A percentile compares a stretch with the other conserved stretches of the same genome.
Evolutionary conservation across 2,888 invertebrate genomes (phyloP).

Genomic region (Syrphus vitripennis): DNA sequence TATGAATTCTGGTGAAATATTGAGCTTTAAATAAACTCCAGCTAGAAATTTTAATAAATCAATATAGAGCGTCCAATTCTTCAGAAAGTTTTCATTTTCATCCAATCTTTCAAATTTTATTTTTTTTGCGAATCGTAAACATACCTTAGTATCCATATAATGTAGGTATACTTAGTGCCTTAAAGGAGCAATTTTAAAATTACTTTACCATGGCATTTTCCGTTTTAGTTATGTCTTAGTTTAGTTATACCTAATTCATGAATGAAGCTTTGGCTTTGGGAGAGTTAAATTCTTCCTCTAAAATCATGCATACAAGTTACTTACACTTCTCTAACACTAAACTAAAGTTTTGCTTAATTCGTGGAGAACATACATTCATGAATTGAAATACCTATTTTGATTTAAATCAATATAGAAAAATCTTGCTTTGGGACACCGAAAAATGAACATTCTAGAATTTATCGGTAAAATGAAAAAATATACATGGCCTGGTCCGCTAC

Average conservation of each 20-base stretch:
- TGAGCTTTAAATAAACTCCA: too few species aligned
- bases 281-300: slow-evolving; percentile 7
- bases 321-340: not conserved
- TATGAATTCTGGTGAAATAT: too few species aligned
- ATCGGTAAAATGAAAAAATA: too few species aligned
- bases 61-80: too few species aligned
- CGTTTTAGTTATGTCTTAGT: slow-evolving; percentile 3
- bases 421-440: too few species aligned
- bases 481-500: too few species aligned
- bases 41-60: too few species aligned
- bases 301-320: not conserved
- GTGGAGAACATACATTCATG: slow-evolving; percentile 49
- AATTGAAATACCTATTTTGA: slow-evolving; percentile 36
- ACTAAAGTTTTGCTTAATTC: slow-evolving; percentile 60
- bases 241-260: slow-evolving; percentile 36
- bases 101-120: too few species aligned
- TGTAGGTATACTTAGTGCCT: not conserved
- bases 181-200: not conserved
- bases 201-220: slow-evolving; percentile 12
- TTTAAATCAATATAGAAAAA: slow-evolving; percentile 1
- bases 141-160: too few species aligned
- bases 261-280: slow-evolving; percentile 34
- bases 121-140: not conserved
- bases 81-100: too few species aligned
- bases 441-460: too few species aligned